These are phyloP conservation scores for Octonoba sinensis DNA, from an alignment of 2,888 invertebrate species.

Conservation along the genomic window DNA sequence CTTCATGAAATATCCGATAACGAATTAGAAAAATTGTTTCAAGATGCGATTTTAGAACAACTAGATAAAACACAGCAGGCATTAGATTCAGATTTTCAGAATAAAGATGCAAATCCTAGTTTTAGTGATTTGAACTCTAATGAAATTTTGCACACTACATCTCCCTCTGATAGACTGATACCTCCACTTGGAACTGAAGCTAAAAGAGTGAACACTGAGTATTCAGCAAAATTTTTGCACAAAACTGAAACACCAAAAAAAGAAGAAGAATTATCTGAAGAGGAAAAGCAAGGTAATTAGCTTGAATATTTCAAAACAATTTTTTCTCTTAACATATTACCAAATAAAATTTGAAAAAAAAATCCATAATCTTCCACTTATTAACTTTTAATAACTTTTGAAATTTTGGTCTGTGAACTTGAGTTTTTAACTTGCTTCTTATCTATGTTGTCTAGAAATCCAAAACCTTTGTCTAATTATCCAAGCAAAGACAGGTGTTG, in stretches of 20 bases:
- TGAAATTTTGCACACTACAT: conserved; percentile 45
- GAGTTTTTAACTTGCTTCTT: no score
- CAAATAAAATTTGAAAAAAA: background rate
- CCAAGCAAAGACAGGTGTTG: no score
- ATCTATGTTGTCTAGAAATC: no score
- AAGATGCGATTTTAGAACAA: no score
- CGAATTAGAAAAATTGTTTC: no score
- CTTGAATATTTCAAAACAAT: background rate
- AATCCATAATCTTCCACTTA: no score
- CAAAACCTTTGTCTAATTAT: no score
- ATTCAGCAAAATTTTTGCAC: background rate
- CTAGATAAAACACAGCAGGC: no score
- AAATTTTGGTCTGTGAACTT: no score
- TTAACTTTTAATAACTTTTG: no score
- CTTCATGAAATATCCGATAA: no score
- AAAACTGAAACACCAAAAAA: conserved; percentile 19
- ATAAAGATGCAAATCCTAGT: conserved; percentile 32
- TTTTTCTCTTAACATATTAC: background rate
- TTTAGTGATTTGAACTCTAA: conserved; percentile 44
- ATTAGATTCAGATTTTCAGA: background rate
- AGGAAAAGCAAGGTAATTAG: conserved; percentile 78
- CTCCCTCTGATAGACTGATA: conserved; percentile 12
- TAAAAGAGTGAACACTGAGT: conserved; percentile 2
- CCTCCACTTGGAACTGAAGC: conserved; percentile 15
- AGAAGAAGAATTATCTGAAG: conserved; percentile 74